These are phyloP conservation scores for Herpetotheres cachinnans DNA, from an alignment of 2,113 vertebrate species.

Conservation along the genomic window DNA sequence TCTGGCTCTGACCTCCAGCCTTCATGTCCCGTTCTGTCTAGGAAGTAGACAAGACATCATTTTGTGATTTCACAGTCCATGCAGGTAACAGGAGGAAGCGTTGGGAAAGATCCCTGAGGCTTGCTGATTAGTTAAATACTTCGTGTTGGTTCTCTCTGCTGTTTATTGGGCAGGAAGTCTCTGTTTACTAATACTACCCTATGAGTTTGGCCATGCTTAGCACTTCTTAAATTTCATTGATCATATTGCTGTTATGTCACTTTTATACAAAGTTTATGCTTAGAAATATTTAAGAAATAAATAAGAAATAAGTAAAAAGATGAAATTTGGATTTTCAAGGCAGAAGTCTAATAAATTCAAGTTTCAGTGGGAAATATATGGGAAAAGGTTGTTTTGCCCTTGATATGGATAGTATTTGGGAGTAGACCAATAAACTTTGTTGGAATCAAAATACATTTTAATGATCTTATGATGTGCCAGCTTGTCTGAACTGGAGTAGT, in stretches of 20 bases:
- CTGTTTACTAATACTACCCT: neutral
- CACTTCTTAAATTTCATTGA: neutral
- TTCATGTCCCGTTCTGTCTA: neutral
- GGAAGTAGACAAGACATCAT: neutral
- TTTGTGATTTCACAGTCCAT: neutral
- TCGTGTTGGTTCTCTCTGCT: neutral
- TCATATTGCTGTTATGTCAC: neutral
- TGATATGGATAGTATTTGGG: neutral
- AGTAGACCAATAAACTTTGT: neutral
- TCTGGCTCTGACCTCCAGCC: neutral
- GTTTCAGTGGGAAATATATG: neutral
- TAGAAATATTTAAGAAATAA: neutral
- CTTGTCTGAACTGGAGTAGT: neutral
- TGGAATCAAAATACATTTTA: neutral
- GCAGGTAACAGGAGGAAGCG: neutral
- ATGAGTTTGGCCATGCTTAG: neutral
- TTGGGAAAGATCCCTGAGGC: neutral
- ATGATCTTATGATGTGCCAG: neutral
- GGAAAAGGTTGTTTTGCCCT: neutral
- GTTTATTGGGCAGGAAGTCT: neutral
- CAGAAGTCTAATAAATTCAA: neutral
- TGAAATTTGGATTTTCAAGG: neutral
- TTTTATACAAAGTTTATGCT: neutral
- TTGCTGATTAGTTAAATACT: neutral
- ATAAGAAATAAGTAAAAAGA: neutral